Percentiles rank a stretch among this genome's conserved stretches.
Evolutionary conservation across 2,797 vertebrate species (phyloP).

Genomic region (Micropoecilia bifurca): DNA sequence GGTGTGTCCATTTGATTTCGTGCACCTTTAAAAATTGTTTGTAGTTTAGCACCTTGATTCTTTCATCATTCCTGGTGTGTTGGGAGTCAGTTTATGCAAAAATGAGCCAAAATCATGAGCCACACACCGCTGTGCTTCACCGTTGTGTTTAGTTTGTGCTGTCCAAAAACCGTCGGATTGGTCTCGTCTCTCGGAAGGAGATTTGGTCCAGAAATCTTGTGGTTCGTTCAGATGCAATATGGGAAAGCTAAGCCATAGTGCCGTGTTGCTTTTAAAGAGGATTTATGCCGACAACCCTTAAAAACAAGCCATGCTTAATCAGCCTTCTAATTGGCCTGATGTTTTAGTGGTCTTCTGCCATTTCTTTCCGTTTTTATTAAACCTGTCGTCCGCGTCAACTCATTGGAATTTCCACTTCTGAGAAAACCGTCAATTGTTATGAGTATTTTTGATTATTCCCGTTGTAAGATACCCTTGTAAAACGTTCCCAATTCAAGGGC

Average conservation of each 20-base stretch:
- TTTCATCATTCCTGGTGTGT: neutral
- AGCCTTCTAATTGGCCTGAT: neutral
- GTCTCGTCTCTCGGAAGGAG: neutral
- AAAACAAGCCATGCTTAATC: neutral
- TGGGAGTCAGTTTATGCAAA: too few species aligned
- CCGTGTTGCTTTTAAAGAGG: constrained; percentile 2
- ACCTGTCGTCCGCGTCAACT: neutral
- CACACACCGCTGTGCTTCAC: neutral
- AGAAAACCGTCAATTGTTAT: neutral
- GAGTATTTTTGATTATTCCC: neutral
- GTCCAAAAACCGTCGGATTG: neutral
- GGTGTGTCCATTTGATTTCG: neutral
- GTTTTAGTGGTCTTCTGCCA: neutral
- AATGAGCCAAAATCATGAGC: neutral
- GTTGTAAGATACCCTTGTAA: neutral
- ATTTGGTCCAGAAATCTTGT: neutral
- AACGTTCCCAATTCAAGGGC: neutral
- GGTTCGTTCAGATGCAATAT: neutral
- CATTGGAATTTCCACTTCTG: neutral
- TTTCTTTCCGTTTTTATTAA: neutral
- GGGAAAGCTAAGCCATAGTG: neutral
- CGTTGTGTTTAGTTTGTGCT: neutral
- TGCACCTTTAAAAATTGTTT: neutral
- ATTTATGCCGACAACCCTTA: neutral
- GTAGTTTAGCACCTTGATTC: neutral